Base-by-base conservation (phyloP, 2,888 invertebrate genomes). In the Nasonovia ribisnigri region DNA sequence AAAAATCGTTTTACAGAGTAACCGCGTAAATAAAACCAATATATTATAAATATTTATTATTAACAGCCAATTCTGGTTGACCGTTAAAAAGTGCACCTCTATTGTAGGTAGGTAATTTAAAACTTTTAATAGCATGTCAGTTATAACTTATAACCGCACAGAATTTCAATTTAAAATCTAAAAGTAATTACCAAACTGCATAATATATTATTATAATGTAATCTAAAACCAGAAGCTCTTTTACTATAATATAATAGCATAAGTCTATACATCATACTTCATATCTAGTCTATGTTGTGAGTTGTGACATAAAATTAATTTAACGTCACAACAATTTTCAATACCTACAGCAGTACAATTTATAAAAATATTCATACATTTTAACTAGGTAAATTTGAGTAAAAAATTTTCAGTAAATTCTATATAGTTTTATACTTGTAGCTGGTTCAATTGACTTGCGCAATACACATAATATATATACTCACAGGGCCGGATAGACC, bases 41-140 rank as follows among this genome's bases (percentile, higher is more conserved):
- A 8, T 20, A 67, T n/a, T 60, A 60, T 60, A 26, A 60, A 60
- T 67, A n/a, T n/a, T 67, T 67, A 67, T 67, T 36, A 67, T 36
- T 67, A 77, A 77, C 20, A 77, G 16, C 20, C 36, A 77, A 77
- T 77, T 20, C 36, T 36, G 2, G 36, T 77, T 77, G 20, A 77
- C 20, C 36, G 36, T 77, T 36, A 77, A 36, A 20, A 77, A n/a
- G 36, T 77, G 77, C 2, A 67, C n/a, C n/a, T 51, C n/a, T 51
- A 48, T 42, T 10, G 1, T 3, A 24, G 10, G 42, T 89, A 89
- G 43, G 60, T 60, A 90, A 54, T n/a, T 84, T 3, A 84, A 91
- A 91, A 91, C 51, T 84, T 91, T 84, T 91, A 90, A 90, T 91
- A 84, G 54, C 91, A 51, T 91, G 90, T 90, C 90, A 84, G 42